Percentiles rank a stretch among this genome's conserved stretches.
Evolutionary conservation across 2,797 vertebrate genomes (phyloP).

Genomic region (Karalla daura): DNA sequence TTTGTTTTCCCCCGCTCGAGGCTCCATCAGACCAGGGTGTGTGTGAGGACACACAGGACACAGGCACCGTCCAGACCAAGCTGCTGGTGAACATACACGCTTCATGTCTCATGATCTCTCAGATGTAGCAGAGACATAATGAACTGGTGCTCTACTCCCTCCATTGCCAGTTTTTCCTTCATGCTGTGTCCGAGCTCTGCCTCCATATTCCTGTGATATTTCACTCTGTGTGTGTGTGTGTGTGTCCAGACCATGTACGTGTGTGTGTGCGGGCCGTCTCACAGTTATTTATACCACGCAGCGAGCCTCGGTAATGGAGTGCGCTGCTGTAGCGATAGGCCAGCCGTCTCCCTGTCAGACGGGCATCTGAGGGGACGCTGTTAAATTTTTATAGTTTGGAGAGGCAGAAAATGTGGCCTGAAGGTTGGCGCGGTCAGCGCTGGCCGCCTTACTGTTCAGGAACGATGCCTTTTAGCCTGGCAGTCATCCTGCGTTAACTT

Average conservation of each 20-base stretch:
- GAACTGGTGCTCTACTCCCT: neutral
- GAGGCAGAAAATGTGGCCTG: neutral
- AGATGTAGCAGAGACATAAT: neutral
- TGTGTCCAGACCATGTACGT: neutral
- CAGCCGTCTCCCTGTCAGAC: constrained; percentile 17
- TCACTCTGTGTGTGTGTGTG: neutral
- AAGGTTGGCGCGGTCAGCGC: neutral
- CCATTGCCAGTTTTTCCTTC: neutral
- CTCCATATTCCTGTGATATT: constrained; percentile 1
- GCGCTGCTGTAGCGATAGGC: constrained; percentile 16
- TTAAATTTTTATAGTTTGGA: constrained; percentile 38
- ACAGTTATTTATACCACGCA: constrained; percentile 42
- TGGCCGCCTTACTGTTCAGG: neutral
- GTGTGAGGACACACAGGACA: constrained; percentile 6
- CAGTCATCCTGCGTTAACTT: too few relatives aligned
- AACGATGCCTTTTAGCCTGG: neutral
- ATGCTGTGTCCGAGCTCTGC: neutral
- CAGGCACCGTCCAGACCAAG: neutral
- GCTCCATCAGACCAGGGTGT: neutral
- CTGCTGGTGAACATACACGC: neutral
- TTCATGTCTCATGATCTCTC: neutral
- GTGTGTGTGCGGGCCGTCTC: neutral
- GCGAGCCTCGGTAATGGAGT: constrained; percentile 30
- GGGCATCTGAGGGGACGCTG: constrained; percentile 6
- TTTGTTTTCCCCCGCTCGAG: constrained; percentile 12